phyloP scores from a whole-genome alignment of 2,888 invertebrate genomes.

The Phaonia tiefii region DNA sequence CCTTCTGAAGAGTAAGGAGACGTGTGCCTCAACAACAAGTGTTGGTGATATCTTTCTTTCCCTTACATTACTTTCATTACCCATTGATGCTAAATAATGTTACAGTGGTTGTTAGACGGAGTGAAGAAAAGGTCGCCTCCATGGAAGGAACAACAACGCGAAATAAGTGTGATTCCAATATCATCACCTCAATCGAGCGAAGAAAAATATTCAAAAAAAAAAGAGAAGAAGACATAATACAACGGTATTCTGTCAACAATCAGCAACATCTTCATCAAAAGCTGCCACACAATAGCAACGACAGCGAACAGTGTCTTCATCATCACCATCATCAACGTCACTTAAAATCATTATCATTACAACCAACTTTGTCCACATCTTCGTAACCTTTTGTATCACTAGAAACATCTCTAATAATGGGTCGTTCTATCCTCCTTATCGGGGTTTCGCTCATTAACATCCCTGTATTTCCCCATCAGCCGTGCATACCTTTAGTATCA shows the following conservation, averaged over 20 bases:
- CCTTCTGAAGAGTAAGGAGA: background rate
- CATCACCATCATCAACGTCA: background rate
- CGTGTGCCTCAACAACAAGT: constrained; percentile 17
- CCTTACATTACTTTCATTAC: background rate
- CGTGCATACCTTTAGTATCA: background rate
- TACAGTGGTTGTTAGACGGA: background rate
- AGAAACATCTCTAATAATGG: no score
- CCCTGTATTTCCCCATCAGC: background rate
- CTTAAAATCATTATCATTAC: constrained; percentile 1
- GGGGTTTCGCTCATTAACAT: no score
- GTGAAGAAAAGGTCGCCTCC: background rate
- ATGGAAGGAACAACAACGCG: constrained; percentile 9
- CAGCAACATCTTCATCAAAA: background rate
- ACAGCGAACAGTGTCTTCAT: constrained; percentile 3
- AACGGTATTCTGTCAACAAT: constrained; percentile 4
- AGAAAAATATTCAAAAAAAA: background rate
- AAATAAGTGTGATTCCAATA: background rate
- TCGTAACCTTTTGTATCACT: no score
- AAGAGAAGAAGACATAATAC: background rate
- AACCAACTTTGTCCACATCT: background rate
- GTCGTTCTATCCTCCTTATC: no score
- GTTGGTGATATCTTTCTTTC: constrained; percentile 25
- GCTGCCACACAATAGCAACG: background rate
- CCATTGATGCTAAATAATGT: background rate
- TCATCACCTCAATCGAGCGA: background rate